Evolutionary conservation across 2,888 invertebrate species (phyloP).

Genomic region (Micoletzkya japonica): DNA sequence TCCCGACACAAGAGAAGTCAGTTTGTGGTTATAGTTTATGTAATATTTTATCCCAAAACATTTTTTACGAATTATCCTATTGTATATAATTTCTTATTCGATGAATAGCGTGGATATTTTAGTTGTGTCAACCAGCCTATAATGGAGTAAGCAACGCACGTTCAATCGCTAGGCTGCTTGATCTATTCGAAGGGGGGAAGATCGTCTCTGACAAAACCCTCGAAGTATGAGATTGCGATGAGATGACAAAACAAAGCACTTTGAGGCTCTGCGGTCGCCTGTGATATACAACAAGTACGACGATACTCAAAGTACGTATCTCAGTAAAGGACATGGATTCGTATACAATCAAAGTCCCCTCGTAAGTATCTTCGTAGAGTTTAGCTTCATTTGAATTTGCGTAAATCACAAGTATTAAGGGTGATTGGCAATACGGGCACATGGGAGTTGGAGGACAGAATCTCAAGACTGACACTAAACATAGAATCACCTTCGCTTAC

Average conservation of each 20-base stretch:
- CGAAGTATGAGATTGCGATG: neutral
- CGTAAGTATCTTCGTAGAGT: too few relatives aligned
- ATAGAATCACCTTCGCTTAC: conserved; percentile 17
- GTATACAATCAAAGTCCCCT: neutral
- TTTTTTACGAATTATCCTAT: too few relatives aligned
- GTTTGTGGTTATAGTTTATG: too few relatives aligned
- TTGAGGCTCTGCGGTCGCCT: neutral
- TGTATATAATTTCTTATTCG: too few relatives aligned
- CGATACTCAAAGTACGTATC: neutral
- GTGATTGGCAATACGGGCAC: conserved; percentile 28
- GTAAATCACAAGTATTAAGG: neutral
- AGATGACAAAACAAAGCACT: neutral
- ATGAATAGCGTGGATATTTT: neutral
- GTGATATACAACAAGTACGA: neutral
- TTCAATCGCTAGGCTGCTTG: neutral
- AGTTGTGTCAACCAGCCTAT: conserved; percentile 9
- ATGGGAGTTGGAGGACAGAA: conserved; percentile 20
- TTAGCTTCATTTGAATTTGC: neutral
- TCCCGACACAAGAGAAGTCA: conserved; percentile 10
- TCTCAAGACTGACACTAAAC: conserved; percentile 8
- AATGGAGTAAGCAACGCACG: conserved; percentile 6
- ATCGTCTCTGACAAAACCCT: neutral
- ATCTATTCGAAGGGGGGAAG: conserved; percentile 1
- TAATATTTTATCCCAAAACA: too few relatives aligned
- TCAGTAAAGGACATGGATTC: conserved; percentile 11